These are phyloP conservation scores for Mystacides longicornis DNA, from an alignment of 2,888 invertebrate species.

Conservation along the genomic window DNA sequence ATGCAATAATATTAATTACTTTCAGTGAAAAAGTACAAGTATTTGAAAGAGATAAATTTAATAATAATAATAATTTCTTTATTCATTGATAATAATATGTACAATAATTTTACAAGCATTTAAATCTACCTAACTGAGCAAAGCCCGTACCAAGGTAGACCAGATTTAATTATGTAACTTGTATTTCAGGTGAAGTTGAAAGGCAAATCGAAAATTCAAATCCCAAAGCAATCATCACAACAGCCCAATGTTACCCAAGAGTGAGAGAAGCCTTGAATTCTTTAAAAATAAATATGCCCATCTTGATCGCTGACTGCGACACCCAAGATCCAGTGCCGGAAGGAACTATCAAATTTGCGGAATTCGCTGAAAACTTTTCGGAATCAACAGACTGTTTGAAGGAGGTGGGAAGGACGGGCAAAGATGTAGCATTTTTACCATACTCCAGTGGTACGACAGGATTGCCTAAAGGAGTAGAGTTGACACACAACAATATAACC, in stretches of 20 bases:
- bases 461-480: conserved; percentile 66
- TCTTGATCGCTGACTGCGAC: conserved; percentile 45
- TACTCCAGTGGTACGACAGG: conserved; percentile 88
- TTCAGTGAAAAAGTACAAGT: no score
- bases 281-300: conserved; percentile 45
- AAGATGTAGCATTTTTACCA: conserved; percentile 63
- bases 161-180: not conserved
- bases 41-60: no score
- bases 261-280: conserved; percentile 45
- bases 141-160: no score
- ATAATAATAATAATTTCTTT: no score
- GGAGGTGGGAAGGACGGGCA: conserved; percentile 38
- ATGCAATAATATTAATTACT: no score
- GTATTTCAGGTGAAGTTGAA: conserved; percentile 60
- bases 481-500: conserved; percentile 55
- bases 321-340: conserved; percentile 43
- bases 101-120: no score
- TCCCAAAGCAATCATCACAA: conserved; percentile 57
- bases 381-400: conserved; percentile 49
- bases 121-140: no score
- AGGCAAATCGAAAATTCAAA: conserved; percentile 55
- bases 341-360: conserved; percentile 55
- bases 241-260: conserved; percentile 43
- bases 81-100: no score
- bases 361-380: conserved; percentile 49